A percentile compares a stretch with the other conserved stretches of the same genome.
Conservation (phyloP, 2,113 vertebrate genomes). For the Rhinogobius similis region DNA sequence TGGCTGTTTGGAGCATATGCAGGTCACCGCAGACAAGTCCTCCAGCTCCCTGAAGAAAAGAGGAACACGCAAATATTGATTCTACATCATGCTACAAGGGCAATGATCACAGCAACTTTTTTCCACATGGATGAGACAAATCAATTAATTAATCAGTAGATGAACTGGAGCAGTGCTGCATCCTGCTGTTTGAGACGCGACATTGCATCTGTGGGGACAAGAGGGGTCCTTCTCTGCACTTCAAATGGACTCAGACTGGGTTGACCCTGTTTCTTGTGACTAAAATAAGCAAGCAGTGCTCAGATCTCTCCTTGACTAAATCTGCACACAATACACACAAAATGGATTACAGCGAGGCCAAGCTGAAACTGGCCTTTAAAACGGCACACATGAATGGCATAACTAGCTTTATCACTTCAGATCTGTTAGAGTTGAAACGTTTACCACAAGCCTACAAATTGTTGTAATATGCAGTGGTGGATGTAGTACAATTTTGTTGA, state of each 20-base stretch:
- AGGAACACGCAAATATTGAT: constrained; percentile 42
- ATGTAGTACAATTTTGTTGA: no score
- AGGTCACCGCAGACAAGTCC: constrained; percentile 3
- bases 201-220: constrained; percentile 26
- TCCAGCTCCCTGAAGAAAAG: constrained; percentile 16
- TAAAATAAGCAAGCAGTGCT: not conserved
- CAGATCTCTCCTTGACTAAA: constrained; percentile 7
- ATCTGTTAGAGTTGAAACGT: not conserved
- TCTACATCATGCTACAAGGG: constrained; percentile 35
- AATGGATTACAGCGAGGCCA: not conserved
- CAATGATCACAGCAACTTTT: constrained; percentile 44
- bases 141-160: constrained; percentile 42
- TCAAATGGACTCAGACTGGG: not conserved
- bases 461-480: no score
- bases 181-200: constrained; percentile 56
- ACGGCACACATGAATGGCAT: not conserved
- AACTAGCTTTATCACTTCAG: not conserved
- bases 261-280: not conserved
- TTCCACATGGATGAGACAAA: constrained; percentile 23
- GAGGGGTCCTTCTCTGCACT: constrained; percentile 2
- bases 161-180: constrained; percentile 55
- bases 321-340: not conserved
- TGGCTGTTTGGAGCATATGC: not conserved
- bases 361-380: not conserved
- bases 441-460: not conserved